Conservation (phyloP, 2,113 vertebrate genomes). For the Phocoena sinus region DNA sequence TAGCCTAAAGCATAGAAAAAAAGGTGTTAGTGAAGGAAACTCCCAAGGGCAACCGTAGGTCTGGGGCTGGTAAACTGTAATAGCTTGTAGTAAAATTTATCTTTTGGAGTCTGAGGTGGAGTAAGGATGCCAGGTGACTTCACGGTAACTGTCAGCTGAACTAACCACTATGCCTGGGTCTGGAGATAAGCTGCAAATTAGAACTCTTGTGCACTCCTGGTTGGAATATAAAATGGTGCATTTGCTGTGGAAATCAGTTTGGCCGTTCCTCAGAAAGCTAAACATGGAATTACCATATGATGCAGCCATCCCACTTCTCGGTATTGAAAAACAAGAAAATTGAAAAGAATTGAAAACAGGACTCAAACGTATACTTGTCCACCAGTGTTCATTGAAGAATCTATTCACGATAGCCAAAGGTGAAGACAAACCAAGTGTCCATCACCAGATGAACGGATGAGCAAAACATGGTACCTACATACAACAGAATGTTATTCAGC, state of each 20-base stretch:
- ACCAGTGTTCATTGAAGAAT: background rate
- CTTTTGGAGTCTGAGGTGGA: background rate
- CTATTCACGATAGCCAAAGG: background rate
- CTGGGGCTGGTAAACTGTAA: background rate
- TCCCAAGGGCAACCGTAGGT: background rate
- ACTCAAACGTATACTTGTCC: background rate
- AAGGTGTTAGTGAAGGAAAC: background rate
- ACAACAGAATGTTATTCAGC: background rate
- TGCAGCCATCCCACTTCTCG: slow-evolving; percentile 27
- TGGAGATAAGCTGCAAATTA: background rate
- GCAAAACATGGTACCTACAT: background rate
- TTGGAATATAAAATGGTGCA: background rate
- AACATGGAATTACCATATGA: slow-evolving; percentile 40
- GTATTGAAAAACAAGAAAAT: background rate
- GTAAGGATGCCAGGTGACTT: background rate
- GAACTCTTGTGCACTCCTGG: background rate
- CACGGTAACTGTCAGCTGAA: background rate
- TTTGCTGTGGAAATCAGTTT: background rate
- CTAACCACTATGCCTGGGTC: background rate
- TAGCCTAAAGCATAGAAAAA: background rate
- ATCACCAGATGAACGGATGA: background rate
- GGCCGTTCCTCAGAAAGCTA: slow-evolving; percentile 14
- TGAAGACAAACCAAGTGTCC: background rate
- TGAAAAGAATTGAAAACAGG: background rate
- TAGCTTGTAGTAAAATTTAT: background rate